phyloP scores from a whole-genome alignment of 2,888 invertebrate genomes.

The Philereme transversata region DNA sequence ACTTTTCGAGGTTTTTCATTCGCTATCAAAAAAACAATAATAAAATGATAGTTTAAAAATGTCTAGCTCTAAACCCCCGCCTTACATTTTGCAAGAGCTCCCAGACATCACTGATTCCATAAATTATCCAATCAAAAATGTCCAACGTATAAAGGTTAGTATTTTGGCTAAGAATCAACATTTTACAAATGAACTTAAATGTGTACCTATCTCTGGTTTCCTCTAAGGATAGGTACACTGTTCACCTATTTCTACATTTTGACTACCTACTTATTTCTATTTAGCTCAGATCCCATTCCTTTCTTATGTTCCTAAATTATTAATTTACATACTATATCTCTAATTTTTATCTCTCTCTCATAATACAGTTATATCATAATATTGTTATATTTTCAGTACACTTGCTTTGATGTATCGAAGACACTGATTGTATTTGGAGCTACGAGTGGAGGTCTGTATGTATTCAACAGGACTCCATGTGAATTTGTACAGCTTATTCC shows the following conservation, averaged over 20 bases:
- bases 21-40: slow-evolving; percentile 3
- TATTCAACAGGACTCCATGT: slow-evolving; percentile 89
- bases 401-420: slow-evolving; percentile 89
- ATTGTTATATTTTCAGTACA: slow-evolving; percentile 82
- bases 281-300: no score
- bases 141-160: slow-evolving; percentile 89
- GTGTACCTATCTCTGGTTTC: no score
- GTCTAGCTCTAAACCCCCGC: slow-evolving; percentile 64
- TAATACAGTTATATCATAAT: no score
- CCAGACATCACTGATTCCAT: slow-evolving; percentile 84
- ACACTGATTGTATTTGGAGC: slow-evolving; percentile 91
- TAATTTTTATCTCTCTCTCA: no score
- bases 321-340: no score
- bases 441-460: slow-evolving; percentile 91
- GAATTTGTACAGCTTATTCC: slow-evolving; percentile 91
- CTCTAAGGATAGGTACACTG: no score
- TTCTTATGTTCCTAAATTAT: no score
- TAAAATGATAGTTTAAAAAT: slow-evolving; percentile 54
- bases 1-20: slow-evolving; percentile 17
- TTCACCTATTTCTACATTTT: no score
- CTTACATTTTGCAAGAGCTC: slow-evolving; percentile 81
- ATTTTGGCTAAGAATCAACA: slow-evolving; percentile 55
- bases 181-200: not conserved
- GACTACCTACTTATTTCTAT: no score
- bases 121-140: slow-evolving; percentile 85